Percentiles rank a stretch among this genome's conserved stretches.
These are phyloP conservation scores for Drosophila persimilis DNA, from an alignment of 1,140 invertebrate species.

Conservation along the genomic window DNA sequence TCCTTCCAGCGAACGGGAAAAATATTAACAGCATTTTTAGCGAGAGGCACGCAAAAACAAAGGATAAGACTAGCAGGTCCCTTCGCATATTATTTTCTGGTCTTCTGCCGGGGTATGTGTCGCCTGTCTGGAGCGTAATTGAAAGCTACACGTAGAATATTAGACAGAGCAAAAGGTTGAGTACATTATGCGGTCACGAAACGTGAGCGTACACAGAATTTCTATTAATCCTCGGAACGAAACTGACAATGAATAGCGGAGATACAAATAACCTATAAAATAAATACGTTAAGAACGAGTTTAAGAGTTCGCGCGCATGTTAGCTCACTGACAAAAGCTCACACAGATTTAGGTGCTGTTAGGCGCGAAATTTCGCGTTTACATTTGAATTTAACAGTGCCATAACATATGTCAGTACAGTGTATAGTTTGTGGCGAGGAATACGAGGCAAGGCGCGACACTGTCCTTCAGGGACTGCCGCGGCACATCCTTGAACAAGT, in stretches of 20 bases:
- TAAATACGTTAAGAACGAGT: too few species aligned
- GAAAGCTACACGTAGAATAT: slow-evolving; percentile 73
- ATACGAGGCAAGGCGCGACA: too few species aligned
- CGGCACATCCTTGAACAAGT: too few species aligned
- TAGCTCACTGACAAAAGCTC: too few species aligned
- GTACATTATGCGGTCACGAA: slow-evolving; percentile 37
- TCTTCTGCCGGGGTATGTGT: background rate
- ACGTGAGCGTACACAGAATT: slow-evolving; percentile 20
- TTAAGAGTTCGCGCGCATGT: too few species aligned
- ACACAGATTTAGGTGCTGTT: too few species aligned
- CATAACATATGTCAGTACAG: too few species aligned
- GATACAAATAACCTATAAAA: background rate
- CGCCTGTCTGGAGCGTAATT: slow-evolving; percentile 53
- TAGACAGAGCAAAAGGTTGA: slow-evolving; percentile 24
- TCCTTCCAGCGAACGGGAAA: background rate
- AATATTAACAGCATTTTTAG: slow-evolving; percentile 59
- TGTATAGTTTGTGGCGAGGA: too few species aligned
- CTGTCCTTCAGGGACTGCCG: too few species aligned
- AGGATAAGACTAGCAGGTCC: slow-evolving; percentile 25
- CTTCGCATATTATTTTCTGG: slow-evolving; percentile 38
- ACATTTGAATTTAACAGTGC: too few species aligned
- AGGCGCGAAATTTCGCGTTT: too few species aligned
- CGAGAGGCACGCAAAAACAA: slow-evolving; percentile 32
- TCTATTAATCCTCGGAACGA: too few species aligned
- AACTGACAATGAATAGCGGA: slow-evolving; percentile 10